Percentiles rank a stretch among this genome's conserved stretches.
Evolutionary conservation across 2,797 vertebrate species (phyloP).

Genomic region (Gambelia wislizenii): DNA sequence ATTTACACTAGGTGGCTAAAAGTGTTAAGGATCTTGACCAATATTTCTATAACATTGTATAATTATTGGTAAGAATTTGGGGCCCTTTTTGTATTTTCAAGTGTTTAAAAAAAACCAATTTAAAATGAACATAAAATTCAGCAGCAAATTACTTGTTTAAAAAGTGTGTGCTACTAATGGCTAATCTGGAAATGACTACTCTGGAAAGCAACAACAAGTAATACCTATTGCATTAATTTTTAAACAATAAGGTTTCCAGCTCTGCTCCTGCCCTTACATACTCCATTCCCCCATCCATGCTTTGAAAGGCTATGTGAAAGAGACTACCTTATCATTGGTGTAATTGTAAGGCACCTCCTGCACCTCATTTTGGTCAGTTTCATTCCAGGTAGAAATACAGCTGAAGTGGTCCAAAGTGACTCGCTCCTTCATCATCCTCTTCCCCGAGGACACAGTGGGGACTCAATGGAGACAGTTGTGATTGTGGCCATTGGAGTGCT

Average conservation of each 20-base stretch:
- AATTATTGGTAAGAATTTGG: no score
- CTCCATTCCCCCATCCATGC: not conserved
- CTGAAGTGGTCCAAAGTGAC: not conserved
- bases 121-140: no score
- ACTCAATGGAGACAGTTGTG: constrained; percentile 95
- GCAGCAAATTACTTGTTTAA: no score
- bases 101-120: no score
- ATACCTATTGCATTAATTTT: not conserved
- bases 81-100: no score
- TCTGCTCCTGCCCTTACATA: not conserved
- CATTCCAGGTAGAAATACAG: constrained; percentile 14
- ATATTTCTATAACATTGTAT: no score
- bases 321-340: no score
- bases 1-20: no score
- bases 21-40: no score
- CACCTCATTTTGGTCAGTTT: not conserved
- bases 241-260: not conserved
- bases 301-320: not conserved
- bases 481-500: constrained; percentile 95
- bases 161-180: no score
- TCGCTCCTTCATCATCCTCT: not conserved
- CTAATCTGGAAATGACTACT: no score
- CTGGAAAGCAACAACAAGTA: no score
- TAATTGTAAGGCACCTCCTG: not conserved
- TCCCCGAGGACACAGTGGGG: rapidly evolving